Evolutionary conservation across 2,888 invertebrate genomes (phyloP).

Genomic region (Melieria picta): DNA sequence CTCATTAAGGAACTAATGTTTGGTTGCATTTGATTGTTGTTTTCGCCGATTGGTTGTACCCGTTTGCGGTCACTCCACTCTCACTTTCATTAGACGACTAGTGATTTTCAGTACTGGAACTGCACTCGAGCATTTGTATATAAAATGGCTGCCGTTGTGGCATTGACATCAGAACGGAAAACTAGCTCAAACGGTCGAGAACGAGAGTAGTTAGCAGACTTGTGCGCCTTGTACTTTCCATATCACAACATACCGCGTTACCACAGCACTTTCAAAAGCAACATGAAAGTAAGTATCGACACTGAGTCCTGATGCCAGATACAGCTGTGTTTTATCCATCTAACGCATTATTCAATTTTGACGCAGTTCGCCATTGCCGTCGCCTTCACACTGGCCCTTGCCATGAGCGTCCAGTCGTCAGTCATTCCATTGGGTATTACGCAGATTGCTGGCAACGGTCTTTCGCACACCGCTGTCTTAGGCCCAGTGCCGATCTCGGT

Average conservation of each 20-base stretch:
- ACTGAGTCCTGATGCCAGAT: not conserved
- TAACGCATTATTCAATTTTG: not conserved
- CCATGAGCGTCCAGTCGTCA: constrained; percentile 60
- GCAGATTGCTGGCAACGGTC: constrained; percentile 47
- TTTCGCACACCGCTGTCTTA: constrained; percentile 55
- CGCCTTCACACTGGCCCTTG: constrained; percentile 60
- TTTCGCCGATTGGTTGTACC: constrained; percentile 1
- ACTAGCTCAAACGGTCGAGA: constrained; percentile 49
- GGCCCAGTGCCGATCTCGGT: constrained; percentile 38
- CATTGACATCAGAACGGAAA: constrained; percentile 55
- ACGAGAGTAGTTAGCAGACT: constrained; percentile 30
- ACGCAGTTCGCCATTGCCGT: constrained; percentile 53
- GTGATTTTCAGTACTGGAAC: constrained; percentile 6
- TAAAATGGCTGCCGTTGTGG: constrained; percentile 27
- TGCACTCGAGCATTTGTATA: constrained; percentile 19
- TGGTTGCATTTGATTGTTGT: not conserved
- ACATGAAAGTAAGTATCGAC: constrained; percentile 56
- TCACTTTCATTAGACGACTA: constrained; percentile 16
- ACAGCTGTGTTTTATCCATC: not conserved
- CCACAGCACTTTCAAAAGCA: constrained; percentile 41
- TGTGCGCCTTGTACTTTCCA: constrained; percentile 26
- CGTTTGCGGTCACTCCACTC: constrained; percentile 3
- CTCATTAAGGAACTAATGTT: constrained; percentile 2
- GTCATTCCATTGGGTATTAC: constrained; percentile 51
- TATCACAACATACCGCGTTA: constrained; percentile 26